phyloP scores from a whole-genome alignment of 2,888 invertebrate species.

The Pollenia amentaria region DNA sequence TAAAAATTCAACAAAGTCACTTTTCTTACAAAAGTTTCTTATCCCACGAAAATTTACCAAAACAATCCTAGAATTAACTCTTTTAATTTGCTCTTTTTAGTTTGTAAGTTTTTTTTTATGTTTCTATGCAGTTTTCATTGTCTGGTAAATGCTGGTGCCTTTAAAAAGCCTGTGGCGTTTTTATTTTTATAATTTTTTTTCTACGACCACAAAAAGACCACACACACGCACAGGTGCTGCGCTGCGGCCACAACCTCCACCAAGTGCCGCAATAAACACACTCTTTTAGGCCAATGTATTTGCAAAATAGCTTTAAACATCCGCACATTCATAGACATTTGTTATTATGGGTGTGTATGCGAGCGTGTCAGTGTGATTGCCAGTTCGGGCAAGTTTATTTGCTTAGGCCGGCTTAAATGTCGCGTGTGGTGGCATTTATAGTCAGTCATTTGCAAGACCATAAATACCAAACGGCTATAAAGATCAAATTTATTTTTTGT shows the following conservation, averaged over 20 bases:
- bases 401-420: constrained; percentile 66
- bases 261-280: constrained; percentile 58
- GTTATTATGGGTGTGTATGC: not conserved
- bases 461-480: constrained; percentile 58
- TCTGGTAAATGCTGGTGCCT: constrained; percentile 59
- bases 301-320: constrained; percentile 37
- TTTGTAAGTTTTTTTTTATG: constrained; percentile 12
- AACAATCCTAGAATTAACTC: constrained; percentile 16
- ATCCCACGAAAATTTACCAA: not conserved
- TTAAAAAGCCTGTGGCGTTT: constrained; percentile 60
- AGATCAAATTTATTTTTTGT: constrained; percentile 41
- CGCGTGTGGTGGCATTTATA: constrained; percentile 64
- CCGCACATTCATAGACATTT: constrained; percentile 61
- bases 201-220: constrained; percentile 67
- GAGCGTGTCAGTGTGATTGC: not conserved
- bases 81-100: constrained; percentile 20
- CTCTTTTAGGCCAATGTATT: not conserved
- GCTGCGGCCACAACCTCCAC: constrained; percentile 54
- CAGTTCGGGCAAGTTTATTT: constrained; percentile 45
- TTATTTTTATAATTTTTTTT: constrained; percentile 29
- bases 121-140: constrained; percentile 49
- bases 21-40: not conserved
- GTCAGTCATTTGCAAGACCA: constrained; percentile 63
- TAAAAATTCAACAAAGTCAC: too few species aligned
- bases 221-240: constrained; percentile 73